Base-by-base conservation (phyloP, 2,113 vertebrate species). In the Saguinus imperator region DNA sequence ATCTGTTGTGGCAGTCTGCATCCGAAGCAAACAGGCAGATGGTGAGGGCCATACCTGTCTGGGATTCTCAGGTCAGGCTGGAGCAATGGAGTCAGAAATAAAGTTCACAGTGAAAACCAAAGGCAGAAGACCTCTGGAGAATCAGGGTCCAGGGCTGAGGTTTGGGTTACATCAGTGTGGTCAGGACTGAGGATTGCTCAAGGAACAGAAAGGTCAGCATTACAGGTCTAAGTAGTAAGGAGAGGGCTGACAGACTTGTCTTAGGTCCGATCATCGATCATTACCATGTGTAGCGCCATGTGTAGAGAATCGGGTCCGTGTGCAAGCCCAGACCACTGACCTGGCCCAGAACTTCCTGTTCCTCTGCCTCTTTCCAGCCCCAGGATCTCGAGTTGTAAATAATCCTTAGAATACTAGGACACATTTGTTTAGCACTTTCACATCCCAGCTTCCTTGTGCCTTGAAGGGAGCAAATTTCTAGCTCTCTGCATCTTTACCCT, bases 71-170 rank as follows among this genome's bases (percentile, higher is more conserved):
- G 16, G 35, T n/a, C 21, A 94, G 37, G 37, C 37, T 70, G 64
- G 84, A 84, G 18, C n/a, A 66, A 27, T 13, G 32, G 13, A 18
- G 32, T 85, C 37, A 73, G 64, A 84, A 68, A 86, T 50, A n/a
- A 94, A 70, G 18, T 87, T 80, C 40, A 17, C 32, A 72, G 4
- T 82, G 64, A 93, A 96, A 96, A 92, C 20, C 32, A 70, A 91
- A 94, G 37, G 37, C 13, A 32, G 12, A 72, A 95, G 45, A 14
- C 16, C n/a, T n/a, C 91, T 88, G 61, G 66, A 89, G 77, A 89
- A 73, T 5, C 76, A 45, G 68, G 77, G 37, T 75, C 11, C n/a
- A 70, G 64, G 37, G 37, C 57, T 64, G 43, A 84, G 61, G 17
- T 76, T 87, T 7, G 18, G 12, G 8, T 72, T 40, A 45, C 50